phyloP scores from a whole-genome alignment of 2,113 vertebrate species.

The Mugil cephalus region DNA sequence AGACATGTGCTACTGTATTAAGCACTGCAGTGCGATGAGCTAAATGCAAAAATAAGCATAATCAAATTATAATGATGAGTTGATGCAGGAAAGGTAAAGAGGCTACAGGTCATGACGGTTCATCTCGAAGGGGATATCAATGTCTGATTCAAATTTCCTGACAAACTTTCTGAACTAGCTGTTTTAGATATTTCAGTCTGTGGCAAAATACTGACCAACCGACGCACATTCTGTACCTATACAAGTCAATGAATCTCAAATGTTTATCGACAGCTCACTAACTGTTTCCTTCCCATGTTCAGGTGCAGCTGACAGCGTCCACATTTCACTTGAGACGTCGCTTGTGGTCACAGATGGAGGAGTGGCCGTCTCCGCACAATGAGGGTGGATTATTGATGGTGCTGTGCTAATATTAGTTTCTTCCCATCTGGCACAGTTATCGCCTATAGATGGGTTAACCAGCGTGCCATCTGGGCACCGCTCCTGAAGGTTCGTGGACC shows the following conservation, averaged over 20 bases:
- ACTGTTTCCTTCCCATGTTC: constrained; percentile 7
- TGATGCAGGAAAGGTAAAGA: no score
- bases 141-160: no score
- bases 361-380: constrained; percentile 33
- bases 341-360: constrained; percentile 51
- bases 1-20: neutral
- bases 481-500: neutral
- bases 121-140: no score
- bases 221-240: no score
- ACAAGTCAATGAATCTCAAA: neutral
- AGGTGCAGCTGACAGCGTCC: constrained; percentile 13
- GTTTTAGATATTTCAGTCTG: no score
- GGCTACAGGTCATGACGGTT: no score
- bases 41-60: no score
- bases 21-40: neutral
- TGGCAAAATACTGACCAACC: no score
- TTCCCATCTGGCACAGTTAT: constrained; percentile 47
- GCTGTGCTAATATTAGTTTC: constrained; percentile 59
- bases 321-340: constrained; percentile 22
- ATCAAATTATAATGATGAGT: no score
- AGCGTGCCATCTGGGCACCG: neutral
- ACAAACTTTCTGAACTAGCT: no score
- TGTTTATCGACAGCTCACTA: constrained; percentile 1
- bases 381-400: constrained; percentile 61
- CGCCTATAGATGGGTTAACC: neutral